Evolutionary conservation across 2,888 invertebrate species (phyloP).

Genomic region (Hymenopus coronatus): DNA sequence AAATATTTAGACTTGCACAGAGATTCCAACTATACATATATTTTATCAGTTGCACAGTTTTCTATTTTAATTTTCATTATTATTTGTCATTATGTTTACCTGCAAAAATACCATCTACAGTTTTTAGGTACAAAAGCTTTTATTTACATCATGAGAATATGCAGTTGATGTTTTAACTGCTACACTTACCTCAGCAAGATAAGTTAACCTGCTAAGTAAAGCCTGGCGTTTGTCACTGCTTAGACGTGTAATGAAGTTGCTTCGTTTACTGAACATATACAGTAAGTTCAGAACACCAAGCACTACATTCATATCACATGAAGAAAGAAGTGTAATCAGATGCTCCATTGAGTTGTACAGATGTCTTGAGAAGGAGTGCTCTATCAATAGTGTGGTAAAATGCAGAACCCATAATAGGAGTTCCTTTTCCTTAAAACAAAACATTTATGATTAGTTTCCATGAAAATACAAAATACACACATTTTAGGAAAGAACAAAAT

Average conservation of each 20-base stretch:
- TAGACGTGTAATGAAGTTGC: conserved; percentile 78
- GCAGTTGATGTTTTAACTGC: background rate
- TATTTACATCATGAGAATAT: no score
- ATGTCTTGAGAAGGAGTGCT: conserved; percentile 83
- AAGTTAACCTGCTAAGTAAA: conserved; percentile 67
- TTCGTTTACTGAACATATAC: conserved; percentile 85
- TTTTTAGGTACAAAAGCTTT: no score
- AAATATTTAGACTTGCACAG: no score
- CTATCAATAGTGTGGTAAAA: conserved; percentile 79
- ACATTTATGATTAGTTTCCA: background rate
- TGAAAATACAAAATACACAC: no score
- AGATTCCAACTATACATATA: no score
- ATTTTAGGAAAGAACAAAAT: no score
- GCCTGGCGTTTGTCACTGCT: conserved; percentile 68
- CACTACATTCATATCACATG: conserved; percentile 80
- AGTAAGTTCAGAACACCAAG: conserved; percentile 78
- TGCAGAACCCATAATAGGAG: conserved; percentile 71
- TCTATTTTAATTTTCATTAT: no score
- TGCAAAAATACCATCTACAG: no score
- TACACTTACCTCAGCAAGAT: conserved; percentile 70
- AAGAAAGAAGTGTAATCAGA: conserved; percentile 69
- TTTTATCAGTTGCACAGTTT: no score
- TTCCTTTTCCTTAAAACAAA: conserved; percentile 60
- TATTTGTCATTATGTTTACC: no score
- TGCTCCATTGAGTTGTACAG: conserved; percentile 87